Evolutionary conservation across 2,797 vertebrate species (phyloP), one percentile per base, ranked within the genome.

Genomic region (Myotis planiceps): DNA sequence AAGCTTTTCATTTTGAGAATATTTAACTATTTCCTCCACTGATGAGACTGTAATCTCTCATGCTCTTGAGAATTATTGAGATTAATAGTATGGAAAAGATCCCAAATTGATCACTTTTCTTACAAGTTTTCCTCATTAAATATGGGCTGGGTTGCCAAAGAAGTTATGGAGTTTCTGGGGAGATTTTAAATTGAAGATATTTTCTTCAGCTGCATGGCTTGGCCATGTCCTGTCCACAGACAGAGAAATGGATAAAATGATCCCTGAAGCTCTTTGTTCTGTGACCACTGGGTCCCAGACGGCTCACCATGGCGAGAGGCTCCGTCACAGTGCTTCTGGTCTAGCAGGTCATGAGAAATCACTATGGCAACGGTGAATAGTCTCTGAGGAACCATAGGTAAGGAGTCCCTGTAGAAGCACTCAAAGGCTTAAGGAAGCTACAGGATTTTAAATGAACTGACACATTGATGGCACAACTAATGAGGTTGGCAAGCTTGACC

Each of bases 111-210:
- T 86, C 32, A 45, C 45, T 79, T 90, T 87, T 69, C 39, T 83
- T 78, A 87, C 27, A 71, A 82, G 25, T 78, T 76, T 86, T 82
- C 25, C 63, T 96, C 55, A 51, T 83, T 51, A 90, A 82, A 32
- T 88, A 45, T 71, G 45, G 32, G 4, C 32, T 72, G 27, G 29
- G 19, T 78, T 93, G n/a, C 32, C 37, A 87, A 8, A 58, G 29
- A 88, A 51, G 9, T 32, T 74, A 72, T n/a, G 19, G 45, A 23
- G 6, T 87, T 93, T 83, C 76, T 78, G 75, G 37, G 75, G 39
- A 66, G 27, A 69, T 65, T 86, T 87, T 86, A 93, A 86, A 72
- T 51, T 55, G 47, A 69, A 78, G n/a, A 76, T 63, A 63, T 66
- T 72, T 19, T 90, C 13, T 87, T 90, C 39, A 71, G 27, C 63